These are phyloP conservation scores for Beroe ovata DNA, from an alignment of 37 sponge, comb jelly and placozoan species.

Conservation along the genomic window DNA sequence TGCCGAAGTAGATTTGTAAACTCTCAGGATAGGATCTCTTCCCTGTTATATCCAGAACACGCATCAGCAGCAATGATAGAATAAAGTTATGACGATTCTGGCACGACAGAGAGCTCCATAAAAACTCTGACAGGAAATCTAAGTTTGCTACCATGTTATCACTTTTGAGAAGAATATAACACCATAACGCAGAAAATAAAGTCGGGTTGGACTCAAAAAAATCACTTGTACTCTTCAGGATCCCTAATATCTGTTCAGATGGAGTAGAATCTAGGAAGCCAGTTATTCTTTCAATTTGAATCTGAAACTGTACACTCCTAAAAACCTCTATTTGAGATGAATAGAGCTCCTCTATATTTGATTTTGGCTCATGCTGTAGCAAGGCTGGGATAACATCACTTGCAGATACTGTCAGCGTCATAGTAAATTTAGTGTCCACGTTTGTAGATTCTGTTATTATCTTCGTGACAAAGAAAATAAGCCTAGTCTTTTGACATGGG, in stretches of 20 bases:
- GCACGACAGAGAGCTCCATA: not conserved
- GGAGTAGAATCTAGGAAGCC: not conserved
- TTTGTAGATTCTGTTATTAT: not conserved
- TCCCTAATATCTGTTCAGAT: not conserved
- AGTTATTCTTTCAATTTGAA: not conserved
- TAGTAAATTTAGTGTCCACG: not conserved
- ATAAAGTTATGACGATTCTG: not conserved
- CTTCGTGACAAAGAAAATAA: not conserved
- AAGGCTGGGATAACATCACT: not conserved
- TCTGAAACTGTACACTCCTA: not conserved
- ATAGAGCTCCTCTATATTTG: not conserved
- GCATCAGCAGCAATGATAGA: not conserved
- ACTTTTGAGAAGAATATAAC: not conserved
- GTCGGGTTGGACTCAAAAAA: not conserved
- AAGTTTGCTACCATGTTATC: not conserved
- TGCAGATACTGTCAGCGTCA: not conserved
- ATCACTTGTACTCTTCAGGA: not conserved
- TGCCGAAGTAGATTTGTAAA: constrained; percentile 28
- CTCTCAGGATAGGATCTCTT: constrained; percentile 6
- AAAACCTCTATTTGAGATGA: not conserved
- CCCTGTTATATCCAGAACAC: not conserved
- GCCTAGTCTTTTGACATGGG: not conserved
- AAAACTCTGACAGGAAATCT: constrained; percentile 27
- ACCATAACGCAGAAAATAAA: not conserved
- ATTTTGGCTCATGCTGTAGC: not conserved